Evolutionary conservation across 2,113 vertebrate species (phyloP).

Genomic region (Anolis carolinensis): DNA sequence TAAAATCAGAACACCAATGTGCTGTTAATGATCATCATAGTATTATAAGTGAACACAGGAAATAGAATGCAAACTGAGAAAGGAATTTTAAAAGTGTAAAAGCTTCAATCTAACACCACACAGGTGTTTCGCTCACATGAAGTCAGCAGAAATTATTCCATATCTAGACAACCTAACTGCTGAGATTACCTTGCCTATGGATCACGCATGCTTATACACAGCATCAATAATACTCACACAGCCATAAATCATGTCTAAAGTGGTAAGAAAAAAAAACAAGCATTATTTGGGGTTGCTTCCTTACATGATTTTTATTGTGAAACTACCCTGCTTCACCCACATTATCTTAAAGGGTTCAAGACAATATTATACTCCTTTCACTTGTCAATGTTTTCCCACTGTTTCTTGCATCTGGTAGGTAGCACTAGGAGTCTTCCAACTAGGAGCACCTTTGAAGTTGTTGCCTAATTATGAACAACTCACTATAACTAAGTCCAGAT

Average conservation of each 20-base stretch:
- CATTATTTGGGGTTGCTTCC: neutral
- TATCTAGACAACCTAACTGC: constrained; percentile 20
- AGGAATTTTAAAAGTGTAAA: neutral
- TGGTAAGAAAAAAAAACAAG: neutral
- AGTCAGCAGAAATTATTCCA: constrained; percentile 21
- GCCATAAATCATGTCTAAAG: neutral
- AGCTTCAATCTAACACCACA: rapidly evolving
- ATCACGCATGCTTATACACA: neutral
- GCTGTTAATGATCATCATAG: rapidly evolving
- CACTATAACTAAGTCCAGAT: neutral
- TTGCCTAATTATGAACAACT: neutral
- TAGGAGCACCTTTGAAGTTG: neutral
- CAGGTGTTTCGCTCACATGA: neutral
- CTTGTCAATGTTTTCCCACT: neutral
- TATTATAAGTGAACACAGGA: neutral
- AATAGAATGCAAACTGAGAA: neutral
- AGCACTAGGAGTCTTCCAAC: neutral
- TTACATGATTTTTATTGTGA: neutral
- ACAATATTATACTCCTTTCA: neutral
- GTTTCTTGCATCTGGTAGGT: neutral
- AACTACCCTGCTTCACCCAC: neutral
- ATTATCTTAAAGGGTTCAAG: neutral
- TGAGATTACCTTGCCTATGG: neutral
- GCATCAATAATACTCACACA: neutral
- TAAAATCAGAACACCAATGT: neutral